A percentile compares a stretch with the other conserved stretches of the same genome.
Evolutionary conservation across 2,888 invertebrate species (phyloP).

Genomic region (Drosophila neoperkinsi): DNA sequence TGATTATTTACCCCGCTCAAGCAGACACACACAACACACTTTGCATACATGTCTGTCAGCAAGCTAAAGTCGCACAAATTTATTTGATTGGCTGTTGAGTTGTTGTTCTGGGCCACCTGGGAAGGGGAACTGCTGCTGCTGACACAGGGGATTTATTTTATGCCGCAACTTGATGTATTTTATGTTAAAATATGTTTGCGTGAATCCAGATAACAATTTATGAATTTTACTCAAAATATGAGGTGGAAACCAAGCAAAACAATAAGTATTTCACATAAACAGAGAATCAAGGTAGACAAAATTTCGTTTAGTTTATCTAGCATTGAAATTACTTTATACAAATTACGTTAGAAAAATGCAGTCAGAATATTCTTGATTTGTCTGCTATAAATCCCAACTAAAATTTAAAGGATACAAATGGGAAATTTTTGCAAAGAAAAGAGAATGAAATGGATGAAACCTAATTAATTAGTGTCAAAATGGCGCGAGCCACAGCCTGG

Average conservation of each 20-base stretch:
- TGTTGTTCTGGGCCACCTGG: slow-evolving; percentile 24
- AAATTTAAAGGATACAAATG: slow-evolving; percentile 23
- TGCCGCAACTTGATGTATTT: slow-evolving; percentile 63
- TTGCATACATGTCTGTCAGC: slow-evolving; percentile 18
- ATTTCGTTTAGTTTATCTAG: slow-evolving; percentile 12
- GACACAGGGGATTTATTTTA: slow-evolving; percentile 56
- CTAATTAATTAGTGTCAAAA: slow-evolving; percentile 79
- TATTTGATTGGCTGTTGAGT: slow-evolving; percentile 62
- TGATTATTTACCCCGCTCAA: slow-evolving; percentile 33
- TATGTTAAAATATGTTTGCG: slow-evolving; percentile 49
- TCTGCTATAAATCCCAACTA: slow-evolving; percentile 35
- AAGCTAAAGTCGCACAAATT: slow-evolving; percentile 31
- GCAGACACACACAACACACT: background rate
- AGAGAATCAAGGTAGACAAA: background rate
- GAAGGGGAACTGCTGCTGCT: slow-evolving; percentile 8
- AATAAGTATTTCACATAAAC: too few species aligned
- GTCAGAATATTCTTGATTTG: slow-evolving; percentile 42
- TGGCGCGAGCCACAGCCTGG: slow-evolving; percentile 45
- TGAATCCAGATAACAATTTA: slow-evolving; percentile 58
- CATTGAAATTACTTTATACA: slow-evolving; percentile 15
- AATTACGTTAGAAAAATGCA: slow-evolving; percentile 18
- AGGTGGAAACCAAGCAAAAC: slow-evolving; percentile 47
- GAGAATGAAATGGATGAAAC: slow-evolving; percentile 49
- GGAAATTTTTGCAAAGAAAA: slow-evolving; percentile 3
- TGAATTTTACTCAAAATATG: slow-evolving; percentile 37